phyloP scores from a whole-genome alignment of 2,113 vertebrate genomes.

The Ictalurus furcatus region DNA sequence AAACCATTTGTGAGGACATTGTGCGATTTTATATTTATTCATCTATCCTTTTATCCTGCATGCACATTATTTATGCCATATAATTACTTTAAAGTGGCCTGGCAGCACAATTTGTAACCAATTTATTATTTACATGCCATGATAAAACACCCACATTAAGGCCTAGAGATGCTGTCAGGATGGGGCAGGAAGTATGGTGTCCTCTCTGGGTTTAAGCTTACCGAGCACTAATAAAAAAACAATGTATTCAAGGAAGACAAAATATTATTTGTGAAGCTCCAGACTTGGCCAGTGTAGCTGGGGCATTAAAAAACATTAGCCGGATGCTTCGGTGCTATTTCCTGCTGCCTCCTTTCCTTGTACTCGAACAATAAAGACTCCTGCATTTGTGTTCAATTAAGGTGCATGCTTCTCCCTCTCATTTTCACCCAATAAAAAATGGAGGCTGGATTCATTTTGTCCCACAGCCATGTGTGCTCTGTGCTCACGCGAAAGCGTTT shows the following conservation, averaged over 20 bases:
- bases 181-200: not conserved
- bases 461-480: constrained; percentile 25
- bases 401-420: constrained; percentile 28
- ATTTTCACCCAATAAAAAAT: constrained; percentile 49
- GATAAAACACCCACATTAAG: constrained; percentile 49
- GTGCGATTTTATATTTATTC: constrained; percentile 44
- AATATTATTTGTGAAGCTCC: constrained; percentile 23
- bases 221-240: constrained; percentile 17
- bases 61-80: constrained; percentile 42
- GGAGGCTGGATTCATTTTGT: constrained; percentile 39
- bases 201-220: constrained; percentile 19
- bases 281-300: not conserved
- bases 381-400: constrained; percentile 34
- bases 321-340: constrained; percentile 7
- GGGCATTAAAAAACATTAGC: constrained; percentile 31
- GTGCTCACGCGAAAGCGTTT: constrained; percentile 18
- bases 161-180: constrained; percentile 30
- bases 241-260: constrained; percentile 12
- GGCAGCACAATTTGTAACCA: constrained; percentile 51
- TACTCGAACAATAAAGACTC: constrained; percentile 25
- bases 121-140: constrained; percentile 52
- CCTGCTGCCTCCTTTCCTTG: constrained; percentile 21
- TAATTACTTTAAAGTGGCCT: constrained; percentile 57
- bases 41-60: constrained; percentile 46
- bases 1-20: constrained; percentile 39